Conservation (phyloP, 2,888 invertebrate species). For the Synanthedon andrenaeformis region DNA sequence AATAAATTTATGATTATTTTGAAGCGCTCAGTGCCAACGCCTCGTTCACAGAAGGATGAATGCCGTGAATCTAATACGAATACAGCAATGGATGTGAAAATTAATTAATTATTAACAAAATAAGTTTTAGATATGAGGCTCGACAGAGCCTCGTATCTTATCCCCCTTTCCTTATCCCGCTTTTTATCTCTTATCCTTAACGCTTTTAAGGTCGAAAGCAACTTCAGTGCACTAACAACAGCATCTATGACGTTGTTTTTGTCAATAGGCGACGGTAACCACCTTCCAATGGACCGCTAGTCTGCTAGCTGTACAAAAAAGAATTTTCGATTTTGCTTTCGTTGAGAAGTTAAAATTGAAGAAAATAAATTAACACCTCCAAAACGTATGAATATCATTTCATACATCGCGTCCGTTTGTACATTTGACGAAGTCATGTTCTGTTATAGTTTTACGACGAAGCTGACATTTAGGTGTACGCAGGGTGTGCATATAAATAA, state of each 20-base stretch:
- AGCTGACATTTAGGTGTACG: conserved; percentile 39
- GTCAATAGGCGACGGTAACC: no score
- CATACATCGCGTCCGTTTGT: not conserved
- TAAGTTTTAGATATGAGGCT: no score
- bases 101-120: not conserved
- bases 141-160: no score
- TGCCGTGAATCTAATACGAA: conserved; percentile 1
- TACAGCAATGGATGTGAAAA: not conserved
- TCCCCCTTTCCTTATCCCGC: no score
- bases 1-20: conserved; percentile 58
- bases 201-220: no score
- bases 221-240: no score
- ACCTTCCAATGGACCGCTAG: no score
- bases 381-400: not conserved
- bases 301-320: no score
- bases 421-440: conserved; percentile 15
- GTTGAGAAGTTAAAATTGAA: no score
- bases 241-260: no score
- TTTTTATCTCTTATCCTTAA: no score
- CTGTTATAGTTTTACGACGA: conserved; percentile 45
- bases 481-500: conserved; percentile 28
- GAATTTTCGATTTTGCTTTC: no score
- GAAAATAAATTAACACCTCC: not conserved
- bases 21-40: conserved; percentile 41
- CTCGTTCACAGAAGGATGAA: conserved; percentile 36